These are phyloP conservation scores for Gallinago nigripennis DNA, from an alignment of 2,797 vertebrate species.

Conservation along the genomic window DNA sequence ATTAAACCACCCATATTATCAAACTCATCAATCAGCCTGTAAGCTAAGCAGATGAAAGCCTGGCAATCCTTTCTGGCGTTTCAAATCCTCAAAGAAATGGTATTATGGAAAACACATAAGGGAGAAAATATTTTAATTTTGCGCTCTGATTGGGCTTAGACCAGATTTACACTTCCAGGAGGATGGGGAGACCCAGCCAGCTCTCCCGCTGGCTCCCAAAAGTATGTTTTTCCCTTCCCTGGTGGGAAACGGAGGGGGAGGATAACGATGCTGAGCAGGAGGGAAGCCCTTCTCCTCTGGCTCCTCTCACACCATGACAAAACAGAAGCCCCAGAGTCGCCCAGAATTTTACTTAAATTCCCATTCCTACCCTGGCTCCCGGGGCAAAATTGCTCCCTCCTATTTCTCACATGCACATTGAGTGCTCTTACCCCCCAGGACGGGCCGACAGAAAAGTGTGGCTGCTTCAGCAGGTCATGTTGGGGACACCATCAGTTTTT, in stretches of 20 bases:
- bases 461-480: background rate
- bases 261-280: background rate
- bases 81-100: slow-evolving; percentile 37
- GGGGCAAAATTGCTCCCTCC: background rate
- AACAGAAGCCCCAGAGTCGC: background rate
- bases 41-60: slow-evolving; percentile 23
- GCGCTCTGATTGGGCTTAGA: slow-evolving; percentile 39
- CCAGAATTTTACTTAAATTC: background rate
- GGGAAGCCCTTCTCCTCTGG: background rate
- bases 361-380: background rate
- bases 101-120: slow-evolving; percentile 35
- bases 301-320: background rate
- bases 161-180: slow-evolving; percentile 24
- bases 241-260: background rate
- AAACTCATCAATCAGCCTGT: slow-evolving; percentile 31
- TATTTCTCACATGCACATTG: background rate
- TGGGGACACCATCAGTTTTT: background rate
- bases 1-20: slow-evolving; percentile 52
- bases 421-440: background rate
- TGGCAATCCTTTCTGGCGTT: slow-evolving; percentile 40
- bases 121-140: slow-evolving; percentile 57
- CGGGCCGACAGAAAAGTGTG: background rate
- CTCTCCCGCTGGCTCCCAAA: background rate
- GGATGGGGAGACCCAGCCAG: background rate
- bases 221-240: background rate